Evolutionary conservation across 2,888 invertebrate species (phyloP), one percentile per base, ranked within the genome.

Genomic region (Griposia aprilina): DNA sequence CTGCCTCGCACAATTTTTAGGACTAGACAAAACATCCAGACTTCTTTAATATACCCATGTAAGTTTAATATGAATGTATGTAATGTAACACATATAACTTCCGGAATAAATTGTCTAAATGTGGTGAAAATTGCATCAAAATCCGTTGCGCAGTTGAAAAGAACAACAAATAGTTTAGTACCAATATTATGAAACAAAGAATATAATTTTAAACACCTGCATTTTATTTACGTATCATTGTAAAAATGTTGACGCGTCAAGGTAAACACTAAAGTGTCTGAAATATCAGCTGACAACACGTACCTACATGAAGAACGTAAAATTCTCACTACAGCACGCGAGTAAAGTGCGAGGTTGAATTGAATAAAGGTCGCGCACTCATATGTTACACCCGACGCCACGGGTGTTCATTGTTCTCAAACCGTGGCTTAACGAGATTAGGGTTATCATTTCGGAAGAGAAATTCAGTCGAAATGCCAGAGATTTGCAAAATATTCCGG

Each of bases 321-420:
- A 20, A 59, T 69, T 69, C 70, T 55, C 57, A 45, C 7, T 41
- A 30, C 60, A 50, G 60, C 23, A 67, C 41, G 83, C 23, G n/a
- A 82, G 83, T 78, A 72, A 84, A 72, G 83, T 77, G 74, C 71
- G 63, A 84, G 86, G 74, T 36, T 74, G 52, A 60, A 72, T 76
- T 60, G n/a, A 26, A 69, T 69, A 62, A 74, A 78, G 82, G 78
- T 74, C 36, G 36, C 2, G 4, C n/a, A 60, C 30, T 59, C n/a
- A 50, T 50, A 52, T 59, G 59, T 41, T 30, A n/a, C 3, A 2
- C 2, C 4, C 30, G 30, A n/a, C 30, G 50, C 45, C 17, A 0
- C 13, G 48, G 6, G 3, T n/a, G 23, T 45, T 26, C 8, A 15
- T 30, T 52, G 6, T 10, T 13, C n/a, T 50, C 13, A 74, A 55